Percentiles rank a stretch among this genome's conserved stretches.
Evolutionary conservation across 2,113 vertebrate species (phyloP).

Genomic region (Actenoides hombroni): DNA sequence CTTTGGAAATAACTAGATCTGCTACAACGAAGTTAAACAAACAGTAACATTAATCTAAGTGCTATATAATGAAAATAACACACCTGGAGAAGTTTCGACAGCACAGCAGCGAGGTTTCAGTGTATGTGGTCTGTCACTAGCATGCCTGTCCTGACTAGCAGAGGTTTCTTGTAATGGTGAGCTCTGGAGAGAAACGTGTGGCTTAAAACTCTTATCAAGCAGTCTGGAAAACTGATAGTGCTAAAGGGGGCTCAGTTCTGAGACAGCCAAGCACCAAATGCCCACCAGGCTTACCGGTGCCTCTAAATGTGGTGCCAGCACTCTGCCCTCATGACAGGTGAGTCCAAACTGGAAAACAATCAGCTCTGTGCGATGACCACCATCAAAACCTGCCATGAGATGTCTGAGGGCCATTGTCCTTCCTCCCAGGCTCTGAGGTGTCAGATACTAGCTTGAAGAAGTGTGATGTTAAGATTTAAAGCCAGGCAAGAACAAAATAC

Average conservation of each 20-base stretch:
- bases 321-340: fast-evolving
- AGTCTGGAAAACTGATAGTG: neutral
- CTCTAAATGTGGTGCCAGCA: neutral
- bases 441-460: neutral
- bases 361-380: neutral
- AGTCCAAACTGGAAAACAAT: neutral
- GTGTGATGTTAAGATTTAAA: neutral
- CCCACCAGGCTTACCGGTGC: neutral
- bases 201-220: neutral
- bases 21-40: conserved; percentile 1
- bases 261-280: neutral
- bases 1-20: conserved; percentile 18
- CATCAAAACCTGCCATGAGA: neutral
- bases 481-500: neutral
- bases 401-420: fast-evolving
- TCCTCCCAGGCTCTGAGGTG: neutral
- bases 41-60: neutral
- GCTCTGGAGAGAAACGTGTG: neutral
- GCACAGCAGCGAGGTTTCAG: neutral
- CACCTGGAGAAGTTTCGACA: neutral
- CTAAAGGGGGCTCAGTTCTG: neutral
- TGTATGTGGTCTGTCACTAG: neutral
- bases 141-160: neutral
- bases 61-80: neutral
- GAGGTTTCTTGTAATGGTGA: neutral